phyloP scores from a whole-genome alignment of 2,888 invertebrate genomes.

The Apamea monoglypha region DNA sequence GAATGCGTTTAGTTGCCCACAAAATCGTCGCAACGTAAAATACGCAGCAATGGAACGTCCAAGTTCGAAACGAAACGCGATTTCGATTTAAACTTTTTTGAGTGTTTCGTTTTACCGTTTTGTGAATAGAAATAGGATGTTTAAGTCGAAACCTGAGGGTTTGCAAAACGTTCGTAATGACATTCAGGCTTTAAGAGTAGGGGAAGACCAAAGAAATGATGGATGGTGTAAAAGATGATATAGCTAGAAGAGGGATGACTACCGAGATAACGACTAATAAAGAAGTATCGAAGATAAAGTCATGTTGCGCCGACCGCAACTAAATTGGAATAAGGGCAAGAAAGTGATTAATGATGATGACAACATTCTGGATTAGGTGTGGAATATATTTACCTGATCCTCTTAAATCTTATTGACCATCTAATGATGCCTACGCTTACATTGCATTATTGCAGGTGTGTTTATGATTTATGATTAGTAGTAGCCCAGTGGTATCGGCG shows the following conservation, averaged over 20 bases:
- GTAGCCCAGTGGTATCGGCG: too few species aligned
- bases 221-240: neutral
- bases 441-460: neutral
- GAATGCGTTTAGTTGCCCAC: slow-evolving; percentile 34
- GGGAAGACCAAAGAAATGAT: neutral
- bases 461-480: too few species aligned
- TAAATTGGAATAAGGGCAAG: neutral
- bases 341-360: neutral
- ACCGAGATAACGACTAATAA: neutral
- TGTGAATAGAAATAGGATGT: slow-evolving; percentile 35
- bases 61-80: slow-evolving; percentile 44
- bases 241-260: neutral
- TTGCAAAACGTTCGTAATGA: neutral
- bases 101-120: slow-evolving; percentile 28
- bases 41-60: slow-evolving; percentile 18
- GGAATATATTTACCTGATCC: neutral
- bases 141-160: neutral
- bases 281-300: neutral
- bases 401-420: neutral
- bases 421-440: neutral
- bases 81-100: slow-evolving; percentile 59
- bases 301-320: neutral
- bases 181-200: neutral
- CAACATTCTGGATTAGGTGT: neutral
- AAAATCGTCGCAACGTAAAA: slow-evolving; percentile 7